Evolutionary conservation across 1,140 invertebrate genomes (phyloP).

Genomic region (Dufourea novaeangliae): DNA sequence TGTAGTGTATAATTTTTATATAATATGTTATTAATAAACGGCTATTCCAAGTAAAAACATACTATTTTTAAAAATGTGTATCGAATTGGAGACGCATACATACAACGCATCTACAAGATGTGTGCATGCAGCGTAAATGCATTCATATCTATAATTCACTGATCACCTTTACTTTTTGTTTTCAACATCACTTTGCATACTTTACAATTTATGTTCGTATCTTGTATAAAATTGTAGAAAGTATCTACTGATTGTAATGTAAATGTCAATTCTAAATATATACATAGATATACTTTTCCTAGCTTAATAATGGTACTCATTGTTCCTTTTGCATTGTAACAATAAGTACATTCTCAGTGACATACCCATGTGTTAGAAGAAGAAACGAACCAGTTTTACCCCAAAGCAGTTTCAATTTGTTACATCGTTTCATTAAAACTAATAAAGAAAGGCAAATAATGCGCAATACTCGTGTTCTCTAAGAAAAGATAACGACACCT

Average conservation of each 20-base stretch:
- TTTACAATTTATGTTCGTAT: constrained; percentile 13
- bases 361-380: constrained; percentile 33
- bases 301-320: constrained; percentile 16
- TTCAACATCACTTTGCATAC: constrained; percentile 1
- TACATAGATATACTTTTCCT: constrained; percentile 12
- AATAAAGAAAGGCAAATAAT: constrained; percentile 37
- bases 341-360: constrained; percentile 24
- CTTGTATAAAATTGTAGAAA: constrained; percentile 37
- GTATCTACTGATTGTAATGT: constrained; percentile 19
- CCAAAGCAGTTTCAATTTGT: constrained; percentile 44
- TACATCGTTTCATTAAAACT: constrained; percentile 23
- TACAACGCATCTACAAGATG: constrained; percentile 30
- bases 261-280: constrained; percentile 28
- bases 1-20: constrained; percentile 15
- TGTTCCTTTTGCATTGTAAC: constrained; percentile 3
- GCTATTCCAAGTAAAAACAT: constrained; percentile 10
- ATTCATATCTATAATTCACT: constrained; percentile 18
- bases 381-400: constrained; percentile 41
- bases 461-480: constrained; percentile 15
- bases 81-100: neutral
- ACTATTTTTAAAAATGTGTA: constrained; percentile 20
- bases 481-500: constrained; percentile 26
- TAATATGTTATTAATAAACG: neutral
- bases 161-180: constrained; percentile 12
- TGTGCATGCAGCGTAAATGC: constrained; percentile 15